Evolutionary conservation across 2,797 vertebrate genomes (phyloP), one percentile per base, ranked within the genome.

Genomic region (Notamacropus eugenii): DNA sequence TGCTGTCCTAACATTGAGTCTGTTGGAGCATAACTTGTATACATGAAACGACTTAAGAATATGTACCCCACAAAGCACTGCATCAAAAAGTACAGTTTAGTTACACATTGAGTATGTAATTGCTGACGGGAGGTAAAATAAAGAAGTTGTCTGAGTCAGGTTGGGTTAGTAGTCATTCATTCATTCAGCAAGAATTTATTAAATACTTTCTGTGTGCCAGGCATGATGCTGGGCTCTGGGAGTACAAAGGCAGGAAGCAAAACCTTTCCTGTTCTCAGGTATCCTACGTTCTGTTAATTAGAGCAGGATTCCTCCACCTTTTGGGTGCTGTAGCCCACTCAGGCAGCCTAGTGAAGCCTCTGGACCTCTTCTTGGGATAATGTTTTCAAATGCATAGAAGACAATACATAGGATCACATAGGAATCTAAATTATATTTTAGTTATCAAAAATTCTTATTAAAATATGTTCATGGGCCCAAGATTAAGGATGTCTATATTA

Each of bases 1-100:
- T 91, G 54, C 55, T 55, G 0, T 95, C 58, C 4, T 67, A 54
- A 96, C 31, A 55, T 59, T 1, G n/a, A 52, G 55, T n/a, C 24
- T 93, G 46, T 59, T 90, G 57, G 46, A 94, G 50, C 56, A 58
- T 12, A 56, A 14, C 46, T 34, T n/a, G 3, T 58, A n/a, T 96
- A 58, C 91, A 3, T 55, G 93, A 94, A 57, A 82, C 31, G n/a
- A 74, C 67, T 82, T 94, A 34, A 90, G 34, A 94, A 55, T 46
- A 56, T 93, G 90, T 40, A 54, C 5, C n/a, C 55, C 50, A 91
- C 50, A 92, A 5, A 55, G 95, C 95, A 82, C n/a, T 82, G 19
- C 19, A 67, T 24, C 56, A 93, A 13, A 55, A 87, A 87, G 24
- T 95, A 87, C 57, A 93, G 93, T 62, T 92, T 19, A 87, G 40